These are phyloP conservation scores for Apocrypta bakeri DNA, from an alignment of 1,140 invertebrate genomes.

Conservation along the genomic window DNA sequence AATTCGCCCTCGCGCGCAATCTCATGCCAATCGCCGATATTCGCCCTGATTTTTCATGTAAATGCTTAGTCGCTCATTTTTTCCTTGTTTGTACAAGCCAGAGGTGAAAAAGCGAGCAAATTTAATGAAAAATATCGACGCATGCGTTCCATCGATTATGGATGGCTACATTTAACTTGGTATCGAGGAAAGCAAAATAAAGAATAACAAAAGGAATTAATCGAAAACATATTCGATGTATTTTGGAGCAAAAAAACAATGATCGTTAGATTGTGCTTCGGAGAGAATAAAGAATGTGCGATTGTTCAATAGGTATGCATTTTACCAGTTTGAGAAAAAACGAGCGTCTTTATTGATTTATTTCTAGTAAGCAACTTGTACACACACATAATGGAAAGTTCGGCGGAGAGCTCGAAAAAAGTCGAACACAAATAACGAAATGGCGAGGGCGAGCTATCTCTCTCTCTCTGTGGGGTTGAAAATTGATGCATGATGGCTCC, in stretches of 20 bases:
- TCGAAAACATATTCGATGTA: neutral
- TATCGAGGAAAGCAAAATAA: neutral
- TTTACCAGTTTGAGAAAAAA: slow-evolving; percentile 13
- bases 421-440: slow-evolving; percentile 58
- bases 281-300: neutral
- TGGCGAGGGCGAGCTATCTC: slow-evolving; percentile 50
- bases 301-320: neutral
- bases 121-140: slow-evolving; percentile 37
- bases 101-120: slow-evolving; percentile 49
- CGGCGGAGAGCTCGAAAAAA: slow-evolving; percentile 40
- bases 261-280: neutral
- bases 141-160: neutral
- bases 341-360: too few species aligned
- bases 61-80: slow-evolving; percentile 45
- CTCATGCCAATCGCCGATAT: slow-evolving; percentile 41
- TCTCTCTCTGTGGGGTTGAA: slow-evolving; percentile 49
- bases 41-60: slow-evolving; percentile 38
- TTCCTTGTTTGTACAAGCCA: slow-evolving; percentile 49
- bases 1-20: slow-evolving; percentile 40
- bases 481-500: slow-evolving; percentile 68
- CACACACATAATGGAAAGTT: slow-evolving; percentile 39
- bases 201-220: neutral
- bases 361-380: neutral
- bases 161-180: too few species aligned
- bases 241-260: neutral